phyloP scores from a whole-genome alignment of 2,113 vertebrate species.

The Kryptolebias marmoratus region DNA sequence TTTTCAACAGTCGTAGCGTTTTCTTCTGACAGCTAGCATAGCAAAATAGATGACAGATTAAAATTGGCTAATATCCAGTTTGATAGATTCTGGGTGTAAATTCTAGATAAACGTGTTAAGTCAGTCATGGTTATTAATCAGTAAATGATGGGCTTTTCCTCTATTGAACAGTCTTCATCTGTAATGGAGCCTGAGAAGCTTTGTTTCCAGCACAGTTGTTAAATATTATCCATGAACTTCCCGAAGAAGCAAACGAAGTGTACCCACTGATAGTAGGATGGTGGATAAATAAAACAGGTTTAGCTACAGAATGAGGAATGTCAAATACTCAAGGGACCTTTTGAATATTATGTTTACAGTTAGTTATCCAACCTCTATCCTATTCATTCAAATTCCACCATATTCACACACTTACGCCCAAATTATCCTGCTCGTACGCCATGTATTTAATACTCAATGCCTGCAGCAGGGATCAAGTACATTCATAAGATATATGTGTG shows the following conservation, averaged over 20 bases:
- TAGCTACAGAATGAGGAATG: conserved; percentile 15
- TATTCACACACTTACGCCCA: conserved; percentile 5
- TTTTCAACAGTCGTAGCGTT: neutral
- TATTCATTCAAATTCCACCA: conserved; percentile 12
- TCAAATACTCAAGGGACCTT: conserved; percentile 7
- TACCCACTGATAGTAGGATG: conserved; percentile 5
- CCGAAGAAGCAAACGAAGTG: neutral
- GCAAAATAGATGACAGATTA: neutral
- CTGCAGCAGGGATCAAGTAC: conserved; percentile 34
- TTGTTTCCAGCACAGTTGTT: conserved; percentile 28
- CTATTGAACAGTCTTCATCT: conserved; percentile 47
- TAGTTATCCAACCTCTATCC: conserved; percentile 5
- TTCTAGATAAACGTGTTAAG: neutral
- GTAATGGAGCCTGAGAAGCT: conserved; percentile 50
- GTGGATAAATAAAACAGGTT: conserved; percentile 31
- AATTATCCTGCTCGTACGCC: neutral
- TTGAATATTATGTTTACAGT: conserved; percentile 21
- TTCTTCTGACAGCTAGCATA: neutral
- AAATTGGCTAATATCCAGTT: neutral
- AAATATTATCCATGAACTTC: too few species aligned
- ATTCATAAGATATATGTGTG: conserved; percentile 57
- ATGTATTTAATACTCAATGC: conserved; percentile 32
- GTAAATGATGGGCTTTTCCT: conserved; percentile 29
- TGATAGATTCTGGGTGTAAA: neutral
- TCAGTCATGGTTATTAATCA: neutral